Conservation (phyloP, 2,113 vertebrate species). For the Chrysemys picta region DNA sequence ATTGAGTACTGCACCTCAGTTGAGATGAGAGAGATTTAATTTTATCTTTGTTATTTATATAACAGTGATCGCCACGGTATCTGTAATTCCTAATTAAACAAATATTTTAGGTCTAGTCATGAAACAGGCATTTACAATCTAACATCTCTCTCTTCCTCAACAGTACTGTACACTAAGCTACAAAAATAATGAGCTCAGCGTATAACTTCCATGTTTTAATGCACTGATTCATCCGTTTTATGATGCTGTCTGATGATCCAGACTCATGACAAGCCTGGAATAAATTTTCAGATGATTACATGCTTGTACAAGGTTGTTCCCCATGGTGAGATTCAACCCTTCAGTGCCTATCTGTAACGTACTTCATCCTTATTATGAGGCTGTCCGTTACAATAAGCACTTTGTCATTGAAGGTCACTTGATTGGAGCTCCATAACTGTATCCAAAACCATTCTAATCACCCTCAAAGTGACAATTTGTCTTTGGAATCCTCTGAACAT, state of each 20-base stretch:
- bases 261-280: slow-evolving; percentile 26
- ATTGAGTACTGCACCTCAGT: slow-evolving; percentile 3
- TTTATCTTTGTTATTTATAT: slow-evolving; percentile 5
- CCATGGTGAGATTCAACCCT: neutral
- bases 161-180: slow-evolving; percentile 47
- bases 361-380: neutral
- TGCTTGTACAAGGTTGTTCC: fast-evolving
- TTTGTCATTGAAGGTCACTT: neutral
- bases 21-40: neutral
- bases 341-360: neutral
- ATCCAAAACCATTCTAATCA: neutral
- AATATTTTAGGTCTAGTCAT: slow-evolving; percentile 1
- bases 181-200: slow-evolving; percentile 48
- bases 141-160: slow-evolving; percentile 43
- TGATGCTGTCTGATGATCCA: slow-evolving; percentile 15
- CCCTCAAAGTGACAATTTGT: neutral
- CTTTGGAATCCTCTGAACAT: neutral
- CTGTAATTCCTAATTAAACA: slow-evolving; percentile 50
- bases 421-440: neutral
- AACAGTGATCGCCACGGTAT: slow-evolving; percentile 16
- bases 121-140: slow-evolving; percentile 36
- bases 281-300: slow-evolving; percentile 17
- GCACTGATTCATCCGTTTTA: slow-evolving; percentile 58
- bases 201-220: slow-evolving; percentile 33
- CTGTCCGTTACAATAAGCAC: neutral